Conservation (phyloP, 2,888 invertebrate species). For the Nysson spinosus region DNA sequence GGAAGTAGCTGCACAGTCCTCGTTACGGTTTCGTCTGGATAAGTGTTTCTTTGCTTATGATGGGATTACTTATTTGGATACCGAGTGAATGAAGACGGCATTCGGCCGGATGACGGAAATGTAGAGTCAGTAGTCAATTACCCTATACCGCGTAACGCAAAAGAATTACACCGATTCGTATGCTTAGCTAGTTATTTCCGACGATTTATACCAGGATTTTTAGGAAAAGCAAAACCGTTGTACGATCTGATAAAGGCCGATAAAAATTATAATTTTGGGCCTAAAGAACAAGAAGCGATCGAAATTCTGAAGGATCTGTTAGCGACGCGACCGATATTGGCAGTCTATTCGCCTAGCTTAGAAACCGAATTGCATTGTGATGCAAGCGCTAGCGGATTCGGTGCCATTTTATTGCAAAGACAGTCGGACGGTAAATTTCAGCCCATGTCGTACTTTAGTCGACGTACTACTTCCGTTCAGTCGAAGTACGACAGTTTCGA, state of each 20-base stretch:
- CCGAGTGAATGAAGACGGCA: no score
- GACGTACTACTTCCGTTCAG: slow-evolving; percentile 4
- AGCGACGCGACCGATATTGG: slow-evolving; percentile 14
- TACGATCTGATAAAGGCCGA: slow-evolving; percentile 1
- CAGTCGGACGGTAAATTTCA: slow-evolving; percentile 5
- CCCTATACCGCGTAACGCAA: slow-evolving; percentile 12
- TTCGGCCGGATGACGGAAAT: no score
- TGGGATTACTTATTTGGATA: no score
- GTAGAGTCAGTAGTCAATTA: slow-evolving; percentile 42
- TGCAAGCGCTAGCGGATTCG: slow-evolving; percentile 16
- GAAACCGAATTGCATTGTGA: slow-evolving; percentile 36
- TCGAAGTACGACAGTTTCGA: slow-evolving; percentile 31
- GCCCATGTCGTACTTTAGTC: slow-evolving; percentile 13
- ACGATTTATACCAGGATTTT: slow-evolving; percentile 19
- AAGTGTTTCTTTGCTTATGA: no score
- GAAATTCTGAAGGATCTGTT: slow-evolving; percentile 1
- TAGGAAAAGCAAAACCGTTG: slow-evolving; percentile 14
- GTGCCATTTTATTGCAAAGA: slow-evolving; percentile 24
- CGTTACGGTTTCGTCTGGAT: no score
- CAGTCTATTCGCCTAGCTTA: slow-evolving; percentile 8
- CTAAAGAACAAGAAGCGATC: slow-evolving; percentile 10
- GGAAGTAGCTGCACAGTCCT: neutral
- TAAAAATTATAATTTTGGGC: neutral
- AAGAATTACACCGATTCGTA: slow-evolving; percentile 30
- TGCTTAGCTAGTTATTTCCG: slow-evolving; percentile 46